Conservation (phyloP, 2,888 invertebrate genomes). For the Polyommatus icarus region DNA sequence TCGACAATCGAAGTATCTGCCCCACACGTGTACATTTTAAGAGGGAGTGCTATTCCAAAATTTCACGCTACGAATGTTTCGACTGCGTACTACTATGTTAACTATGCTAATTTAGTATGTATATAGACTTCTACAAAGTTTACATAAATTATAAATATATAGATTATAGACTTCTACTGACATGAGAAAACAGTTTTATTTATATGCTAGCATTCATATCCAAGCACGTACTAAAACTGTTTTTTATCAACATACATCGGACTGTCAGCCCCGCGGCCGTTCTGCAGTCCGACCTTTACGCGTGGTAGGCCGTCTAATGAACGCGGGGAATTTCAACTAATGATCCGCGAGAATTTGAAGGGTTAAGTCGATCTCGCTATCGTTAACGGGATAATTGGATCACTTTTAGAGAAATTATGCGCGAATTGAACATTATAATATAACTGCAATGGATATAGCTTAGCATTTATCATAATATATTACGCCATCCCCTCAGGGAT, state of each 20-base stretch:
- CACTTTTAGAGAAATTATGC: conserved; percentile 9
- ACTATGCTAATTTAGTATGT: background rate
- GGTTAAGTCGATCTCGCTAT: conserved; percentile 10
- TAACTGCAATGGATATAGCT: background rate
- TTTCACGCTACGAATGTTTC: background rate
- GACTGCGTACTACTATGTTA: background rate
- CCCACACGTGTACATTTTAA: background rate
- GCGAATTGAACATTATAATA: conserved; percentile 8
- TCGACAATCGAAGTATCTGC: too few relatives aligned
- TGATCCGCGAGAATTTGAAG: conserved; percentile 76
- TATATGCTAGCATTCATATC: too few relatives aligned
- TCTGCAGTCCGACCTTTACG: background rate
- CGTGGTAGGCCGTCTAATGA: conserved; percentile 67
- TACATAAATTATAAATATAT: too few relatives aligned
- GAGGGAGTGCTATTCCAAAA: background rate
- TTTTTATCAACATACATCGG: background rate
- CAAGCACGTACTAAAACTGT: background rate
- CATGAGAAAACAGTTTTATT: too few relatives aligned
- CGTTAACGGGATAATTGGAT: conserved; percentile 7
- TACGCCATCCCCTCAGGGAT: background rate
- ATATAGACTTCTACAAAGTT: too few relatives aligned
- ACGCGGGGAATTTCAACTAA: conserved; percentile 72
- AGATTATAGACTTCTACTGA: too few relatives aligned
- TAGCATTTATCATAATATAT: background rate
- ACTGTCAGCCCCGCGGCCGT: background rate